Conservation (phyloP, 2,888 invertebrate genomes). For the Polydrusus pterygomalis region DNA sequence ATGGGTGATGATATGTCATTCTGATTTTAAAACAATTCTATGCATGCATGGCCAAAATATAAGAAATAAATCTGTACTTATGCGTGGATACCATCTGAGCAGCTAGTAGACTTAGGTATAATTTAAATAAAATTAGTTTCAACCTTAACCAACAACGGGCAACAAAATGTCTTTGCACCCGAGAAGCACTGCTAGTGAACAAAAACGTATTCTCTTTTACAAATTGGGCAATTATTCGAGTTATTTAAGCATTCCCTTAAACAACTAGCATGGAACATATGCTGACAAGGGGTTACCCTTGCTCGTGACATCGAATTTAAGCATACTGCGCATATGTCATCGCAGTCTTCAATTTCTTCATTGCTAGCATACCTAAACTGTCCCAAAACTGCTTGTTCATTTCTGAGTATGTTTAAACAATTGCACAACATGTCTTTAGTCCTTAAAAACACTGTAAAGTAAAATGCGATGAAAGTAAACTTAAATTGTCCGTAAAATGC, state of each 20-base stretch:
- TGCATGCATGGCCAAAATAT: too few species aligned
- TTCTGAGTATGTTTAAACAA: conserved; percentile 74
- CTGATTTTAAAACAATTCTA: too few species aligned
- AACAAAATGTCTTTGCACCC: background rate
- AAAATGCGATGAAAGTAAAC: conserved; percentile 76
- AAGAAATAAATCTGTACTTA: too few species aligned
- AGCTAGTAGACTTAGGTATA: too few species aligned
- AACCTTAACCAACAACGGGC: too few species aligned
- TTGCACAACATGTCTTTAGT: conserved; percentile 78
- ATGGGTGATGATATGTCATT: too few species aligned
- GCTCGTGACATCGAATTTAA: conserved; percentile 82
- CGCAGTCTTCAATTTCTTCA: conserved; percentile 80
- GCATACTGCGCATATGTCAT: conserved; percentile 88
- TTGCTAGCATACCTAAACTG: conserved; percentile 79
- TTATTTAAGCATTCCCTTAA: conserved; percentile 82
- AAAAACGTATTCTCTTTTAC: conserved; percentile 78
- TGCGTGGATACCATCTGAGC: too few species aligned
- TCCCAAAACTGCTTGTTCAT: conserved; percentile 78
- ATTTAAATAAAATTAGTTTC: too few species aligned
- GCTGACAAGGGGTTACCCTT: conserved; percentile 85
- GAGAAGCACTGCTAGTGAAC: conserved; percentile 56
- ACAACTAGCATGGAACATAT: conserved; percentile 87
- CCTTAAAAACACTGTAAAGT: conserved; percentile 80
- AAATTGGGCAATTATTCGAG: conserved; percentile 83
- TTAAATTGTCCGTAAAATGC: conserved; percentile 76